Conservation (phyloP, 1,140 invertebrate species). For the Gonioctena quinquepunctata region DNA sequence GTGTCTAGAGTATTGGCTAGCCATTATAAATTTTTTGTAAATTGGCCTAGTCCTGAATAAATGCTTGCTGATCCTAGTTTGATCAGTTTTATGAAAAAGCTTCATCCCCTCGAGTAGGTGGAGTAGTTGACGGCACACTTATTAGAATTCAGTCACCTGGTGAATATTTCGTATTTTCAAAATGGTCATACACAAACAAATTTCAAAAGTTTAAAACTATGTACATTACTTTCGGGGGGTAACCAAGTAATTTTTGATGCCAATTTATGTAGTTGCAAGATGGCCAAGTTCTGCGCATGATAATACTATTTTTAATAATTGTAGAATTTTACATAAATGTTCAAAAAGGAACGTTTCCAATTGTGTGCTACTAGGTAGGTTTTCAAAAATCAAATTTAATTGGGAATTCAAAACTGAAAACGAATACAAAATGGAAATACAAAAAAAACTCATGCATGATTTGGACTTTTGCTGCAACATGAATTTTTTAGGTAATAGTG, state of each 20-base stretch:
- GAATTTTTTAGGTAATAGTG: constrained; percentile 23
- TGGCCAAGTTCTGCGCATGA: constrained; percentile 52
- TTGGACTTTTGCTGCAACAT: too few relatives aligned
- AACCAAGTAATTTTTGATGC: constrained; percentile 36
- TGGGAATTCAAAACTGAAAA: not conserved
- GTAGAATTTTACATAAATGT: constrained; percentile 45
- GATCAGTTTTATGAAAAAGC: constrained; percentile 10
- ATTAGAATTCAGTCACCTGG: constrained; percentile 28
- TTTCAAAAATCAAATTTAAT: not conserved
- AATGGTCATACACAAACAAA: constrained; percentile 41
- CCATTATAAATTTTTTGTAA: not conserved
- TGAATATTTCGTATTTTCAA: constrained; percentile 17
- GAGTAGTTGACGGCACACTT: constrained; percentile 30
- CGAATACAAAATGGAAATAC: too few relatives aligned
- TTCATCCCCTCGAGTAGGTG: constrained; percentile 18
- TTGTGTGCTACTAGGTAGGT: not conserved
- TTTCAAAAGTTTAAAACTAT: constrained; percentile 53
- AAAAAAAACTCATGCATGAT: too few relatives aligned
- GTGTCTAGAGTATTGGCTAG: constrained; percentile 2
- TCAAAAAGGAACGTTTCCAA: constrained; percentile 4
- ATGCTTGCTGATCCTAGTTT: not conserved
- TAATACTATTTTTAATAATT: too few relatives aligned
- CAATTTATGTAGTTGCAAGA: constrained; percentile 49
- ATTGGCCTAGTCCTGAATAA: not conserved
- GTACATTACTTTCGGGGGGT: constrained; percentile 52